A percentile compares a stretch with the other conserved stretches of the same genome.
Conservation (phyloP, 2,797 vertebrate genomes). For the Garrulus glandarius region DNA sequence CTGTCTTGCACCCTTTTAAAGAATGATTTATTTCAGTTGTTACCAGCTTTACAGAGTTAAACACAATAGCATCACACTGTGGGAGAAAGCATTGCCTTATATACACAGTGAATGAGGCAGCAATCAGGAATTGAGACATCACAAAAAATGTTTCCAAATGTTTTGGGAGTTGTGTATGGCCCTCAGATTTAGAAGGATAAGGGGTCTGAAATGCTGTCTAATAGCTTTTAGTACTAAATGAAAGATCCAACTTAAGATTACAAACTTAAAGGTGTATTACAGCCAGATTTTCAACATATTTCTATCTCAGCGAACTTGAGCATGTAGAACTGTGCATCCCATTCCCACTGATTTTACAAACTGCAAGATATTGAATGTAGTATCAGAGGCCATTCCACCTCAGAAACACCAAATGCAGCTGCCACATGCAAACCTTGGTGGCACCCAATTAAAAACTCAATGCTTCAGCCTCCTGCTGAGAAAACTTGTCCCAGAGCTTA, state of each 20-base stretch:
- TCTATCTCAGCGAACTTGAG: background rate
- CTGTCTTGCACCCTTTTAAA: background rate
- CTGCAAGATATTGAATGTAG: rapidly evolving
- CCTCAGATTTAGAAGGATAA: background rate
- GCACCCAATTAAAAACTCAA: background rate
- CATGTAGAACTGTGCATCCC: background rate
- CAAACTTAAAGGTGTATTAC: background rate
- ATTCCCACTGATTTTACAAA: background rate
- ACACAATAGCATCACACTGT: conserved; percentile 51
- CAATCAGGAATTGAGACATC: background rate
- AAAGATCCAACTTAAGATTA: background rate
- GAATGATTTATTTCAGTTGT: background rate
- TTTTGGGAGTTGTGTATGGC: background rate
- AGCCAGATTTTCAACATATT: background rate
- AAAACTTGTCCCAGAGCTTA: background rate
- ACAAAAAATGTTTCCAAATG: background rate
- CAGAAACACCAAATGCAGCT: background rate
- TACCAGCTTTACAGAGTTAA: background rate
- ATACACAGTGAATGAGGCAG: background rate
- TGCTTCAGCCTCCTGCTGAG: background rate
- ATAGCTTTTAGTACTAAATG: background rate
- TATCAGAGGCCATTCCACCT: background rate
- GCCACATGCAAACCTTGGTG: background rate
- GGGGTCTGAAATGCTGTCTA: background rate
- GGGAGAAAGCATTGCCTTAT: background rate